Evolutionary conservation across 2,797 vertebrate genomes (phyloP), one percentile per base, ranked within the genome.

Genomic region (Limosa lapponica): DNA sequence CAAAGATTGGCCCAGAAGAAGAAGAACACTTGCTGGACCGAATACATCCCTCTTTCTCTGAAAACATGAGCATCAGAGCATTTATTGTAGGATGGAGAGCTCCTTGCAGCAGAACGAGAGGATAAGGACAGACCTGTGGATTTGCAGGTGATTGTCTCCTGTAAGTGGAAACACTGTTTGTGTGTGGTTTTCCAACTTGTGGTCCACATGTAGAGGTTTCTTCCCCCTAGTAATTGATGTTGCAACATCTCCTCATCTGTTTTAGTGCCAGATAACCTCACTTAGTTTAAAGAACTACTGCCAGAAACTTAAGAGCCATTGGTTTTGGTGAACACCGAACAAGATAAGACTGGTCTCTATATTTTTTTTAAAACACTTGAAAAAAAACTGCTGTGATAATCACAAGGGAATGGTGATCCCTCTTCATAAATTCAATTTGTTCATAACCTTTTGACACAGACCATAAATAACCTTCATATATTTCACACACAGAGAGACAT

Each of bases 131-230:
- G n/a, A 69, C 36, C 13, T 28, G 4, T 8, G 52, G 41, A 41
- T 46, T 61, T 65, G 34, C 24, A 20, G 15, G 28, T 34, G 24
- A 17, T 3, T 34, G 17, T 58, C 57, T 79, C 12, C 16, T 51
- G 20, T 34, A 59, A 51, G 61, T 27, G 37, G 17, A 48, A 75
- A 71, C 12, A 14, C 8, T 10, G 27, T 13, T 83, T 13, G 13
- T 0, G 0, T 0, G 0, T 36, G 24, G 16, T 32, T 15, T 23
- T 70, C 16, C 2, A 15, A 17, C 8, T 41, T 65, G 30, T 28
- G 16, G 15, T 52, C 34, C 3, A 3, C 27, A 49, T 6, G 10
- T 27, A 25, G 23, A 72, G 69, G 16, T 39, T 79, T 30, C 49
- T 75, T 79, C 1, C 18, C 18, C 16, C 43, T 61, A 79, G 34